Evolutionary conservation across 2,888 invertebrate genomes (phyloP).

Genomic region (Cheilosia impressa): DNA sequence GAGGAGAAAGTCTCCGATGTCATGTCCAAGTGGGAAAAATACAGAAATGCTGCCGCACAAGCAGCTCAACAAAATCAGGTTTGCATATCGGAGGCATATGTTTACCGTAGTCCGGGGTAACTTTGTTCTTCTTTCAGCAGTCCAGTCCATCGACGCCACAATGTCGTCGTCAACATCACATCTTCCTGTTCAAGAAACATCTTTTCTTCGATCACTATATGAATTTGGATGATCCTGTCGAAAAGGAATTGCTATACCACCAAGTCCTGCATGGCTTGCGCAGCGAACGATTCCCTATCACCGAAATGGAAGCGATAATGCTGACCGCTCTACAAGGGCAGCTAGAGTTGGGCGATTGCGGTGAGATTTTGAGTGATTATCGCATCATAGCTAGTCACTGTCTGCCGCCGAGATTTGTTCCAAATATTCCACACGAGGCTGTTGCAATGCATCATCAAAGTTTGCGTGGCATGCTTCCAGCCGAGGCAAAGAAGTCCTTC

Average conservation of each 20-base stretch:
- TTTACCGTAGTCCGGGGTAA: neutral
- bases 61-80: conserved; percentile 82
- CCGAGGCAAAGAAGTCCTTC: conserved; percentile 95
- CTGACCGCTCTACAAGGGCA: conserved; percentile 96
- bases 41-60: conserved; percentile 89
- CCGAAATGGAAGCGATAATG: conserved; percentile 97
- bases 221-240: conserved; percentile 92
- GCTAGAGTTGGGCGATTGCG: conserved; percentile 94
- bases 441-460: conserved; percentile 96
- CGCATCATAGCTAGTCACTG: conserved; percentile 90
- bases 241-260: conserved; percentile 96
- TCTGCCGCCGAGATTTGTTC: conserved; percentile 92
- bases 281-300: conserved; percentile 95
- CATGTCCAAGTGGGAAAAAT: conserved; percentile 97
- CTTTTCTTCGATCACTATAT: conserved; percentile 91
- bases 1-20: conserved; percentile 97
- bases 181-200: conserved; percentile 92
- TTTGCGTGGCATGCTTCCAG: conserved; percentile 92
- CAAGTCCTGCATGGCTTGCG: conserved; percentile 95
- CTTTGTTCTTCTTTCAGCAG: conserved; percentile 79
- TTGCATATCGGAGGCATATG: conserved; percentile 9
- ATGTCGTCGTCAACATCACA: conserved; percentile 86
- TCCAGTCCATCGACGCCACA: conserved; percentile 79
- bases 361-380: conserved; percentile 87
- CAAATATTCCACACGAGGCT: conserved; percentile 91